Percentiles rank a stretch among this genome's conserved stretches.
Conservation (phyloP, 2,888 invertebrate species). For the Tricholauxania praeusta region DNA sequence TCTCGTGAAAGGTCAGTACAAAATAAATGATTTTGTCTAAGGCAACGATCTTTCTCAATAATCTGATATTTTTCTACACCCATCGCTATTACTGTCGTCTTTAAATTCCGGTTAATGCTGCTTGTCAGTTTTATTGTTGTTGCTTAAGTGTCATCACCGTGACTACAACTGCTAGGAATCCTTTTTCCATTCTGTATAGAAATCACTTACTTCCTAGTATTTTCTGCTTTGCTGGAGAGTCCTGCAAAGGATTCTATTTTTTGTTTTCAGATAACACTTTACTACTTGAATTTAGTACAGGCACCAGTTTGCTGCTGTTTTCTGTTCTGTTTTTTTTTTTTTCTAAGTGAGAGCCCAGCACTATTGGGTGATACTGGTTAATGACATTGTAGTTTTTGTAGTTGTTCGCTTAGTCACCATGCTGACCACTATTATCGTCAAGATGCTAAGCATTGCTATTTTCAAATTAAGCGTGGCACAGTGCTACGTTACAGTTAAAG, state of each 20-base stretch:
- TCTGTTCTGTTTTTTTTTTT: slow-evolving; percentile 8
- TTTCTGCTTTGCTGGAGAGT: neutral
- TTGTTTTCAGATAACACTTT: neutral
- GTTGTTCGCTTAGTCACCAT: slow-evolving; percentile 10
- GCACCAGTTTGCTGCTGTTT: neutral
- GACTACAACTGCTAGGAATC: slow-evolving; percentile 1
- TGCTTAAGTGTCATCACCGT: slow-evolving; percentile 21
- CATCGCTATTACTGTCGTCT: neutral
- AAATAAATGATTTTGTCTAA: no score
- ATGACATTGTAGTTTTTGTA: slow-evolving; percentile 9
- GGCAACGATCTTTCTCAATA: no score
- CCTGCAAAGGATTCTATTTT: slow-evolving; percentile 8
- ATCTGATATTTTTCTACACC: neutral
- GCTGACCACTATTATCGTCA: no score
- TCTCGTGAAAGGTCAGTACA: no score
- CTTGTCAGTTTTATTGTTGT: slow-evolving; percentile 6
- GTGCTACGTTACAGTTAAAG: no score
- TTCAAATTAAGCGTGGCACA: neutral
- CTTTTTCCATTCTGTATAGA: neutral
- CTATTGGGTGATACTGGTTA: slow-evolving; percentile 5
- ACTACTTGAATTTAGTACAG: slow-evolving; percentile 22
- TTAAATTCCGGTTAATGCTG: neutral
- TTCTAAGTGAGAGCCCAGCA: neutral
- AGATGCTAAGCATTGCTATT: neutral
- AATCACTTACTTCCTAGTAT: no score